These are phyloP conservation scores for Amphipyra berbera DNA, from an alignment of 2,888 invertebrate species.

Conservation along the genomic window DNA sequence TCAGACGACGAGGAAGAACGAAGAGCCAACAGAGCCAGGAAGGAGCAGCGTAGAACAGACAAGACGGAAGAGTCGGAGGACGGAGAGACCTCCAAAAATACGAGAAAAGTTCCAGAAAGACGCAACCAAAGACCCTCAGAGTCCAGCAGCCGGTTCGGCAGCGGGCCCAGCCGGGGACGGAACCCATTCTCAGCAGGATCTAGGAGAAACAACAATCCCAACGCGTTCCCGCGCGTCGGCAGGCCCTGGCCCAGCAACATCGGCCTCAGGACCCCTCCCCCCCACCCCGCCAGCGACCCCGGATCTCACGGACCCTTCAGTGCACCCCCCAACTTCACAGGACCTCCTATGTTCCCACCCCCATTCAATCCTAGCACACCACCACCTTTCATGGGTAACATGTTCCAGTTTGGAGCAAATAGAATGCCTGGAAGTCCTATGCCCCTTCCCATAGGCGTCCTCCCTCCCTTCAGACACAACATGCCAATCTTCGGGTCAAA, in stretches of 20 bases:
- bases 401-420: constrained; percentile 74
- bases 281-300: constrained; percentile 62
- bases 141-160: constrained; percentile 82
- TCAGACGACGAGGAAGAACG: constrained; percentile 97
- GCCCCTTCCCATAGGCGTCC: constrained; percentile 58
- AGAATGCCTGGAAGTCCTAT: constrained; percentile 64
- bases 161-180: constrained; percentile 77
- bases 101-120: constrained; percentile 68
- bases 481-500: constrained; percentile 72
- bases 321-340: constrained; percentile 65
- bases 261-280: constrained; percentile 70
- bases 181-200: constrained; percentile 76
- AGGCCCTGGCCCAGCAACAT: constrained; percentile 68
- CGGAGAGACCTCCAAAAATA: constrained; percentile 75
- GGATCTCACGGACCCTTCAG: constrained; percentile 55
- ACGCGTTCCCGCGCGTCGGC: constrained; percentile 65
- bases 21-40: constrained; percentile 79
- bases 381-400: constrained; percentile 59
- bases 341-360: constrained; percentile 70
- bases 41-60: constrained; percentile 68
- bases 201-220: constrained; percentile 68
- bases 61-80: constrained; percentile 68
- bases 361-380: constrained; percentile 64
- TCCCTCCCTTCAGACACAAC: constrained; percentile 68
- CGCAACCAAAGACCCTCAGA: constrained; percentile 84